Percentiles rank a stretch among this genome's conserved stretches.
Evolutionary conservation across 2,888 invertebrate species (phyloP).

Genomic region (Taenaris catops): DNA sequence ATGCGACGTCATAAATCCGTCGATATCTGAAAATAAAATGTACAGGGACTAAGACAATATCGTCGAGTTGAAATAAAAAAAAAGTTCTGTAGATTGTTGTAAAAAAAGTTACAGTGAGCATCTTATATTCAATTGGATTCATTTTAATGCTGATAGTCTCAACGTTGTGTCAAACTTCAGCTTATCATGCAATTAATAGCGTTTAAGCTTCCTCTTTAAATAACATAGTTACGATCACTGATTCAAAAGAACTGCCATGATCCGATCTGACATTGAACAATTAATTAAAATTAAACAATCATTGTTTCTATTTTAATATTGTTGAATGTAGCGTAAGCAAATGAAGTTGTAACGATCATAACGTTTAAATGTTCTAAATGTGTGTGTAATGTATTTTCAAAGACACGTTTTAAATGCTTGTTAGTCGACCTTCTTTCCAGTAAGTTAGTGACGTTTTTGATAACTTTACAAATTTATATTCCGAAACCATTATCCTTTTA

Average conservation of each 20-base stretch:
- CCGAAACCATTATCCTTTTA: constrained; percentile 58
- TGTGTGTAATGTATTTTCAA: constrained; percentile 4
- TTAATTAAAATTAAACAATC: too few relatives aligned
- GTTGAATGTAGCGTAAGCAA: constrained; percentile 7
- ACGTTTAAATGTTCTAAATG: constrained; percentile 1
- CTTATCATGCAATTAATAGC: too few relatives aligned
- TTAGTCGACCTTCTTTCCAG: constrained; percentile 21
- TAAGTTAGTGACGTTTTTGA: constrained; percentile 54
- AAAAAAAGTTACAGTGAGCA: constrained; percentile 5
- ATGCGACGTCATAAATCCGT: constrained; percentile 37
- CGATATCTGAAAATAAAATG: constrained; percentile 41
- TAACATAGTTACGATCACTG: too few relatives aligned
- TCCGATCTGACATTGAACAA: too few relatives aligned
- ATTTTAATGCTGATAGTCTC: neutral
- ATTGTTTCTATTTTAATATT: too few relatives aligned
- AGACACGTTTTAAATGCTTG: constrained; percentile 17
- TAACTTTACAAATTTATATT: constrained; percentile 70
- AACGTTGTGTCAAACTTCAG: too few relatives aligned
- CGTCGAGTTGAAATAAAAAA: constrained; percentile 39
- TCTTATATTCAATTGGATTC: neutral
- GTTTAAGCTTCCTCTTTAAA: too few relatives aligned
- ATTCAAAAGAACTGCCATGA: constrained; percentile 16
- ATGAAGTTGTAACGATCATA: neutral
- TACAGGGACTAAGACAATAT: constrained; percentile 77
- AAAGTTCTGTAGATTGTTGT: constrained; percentile 22